Evolutionary conservation across 2,888 invertebrate genomes (phyloP).

Genomic region (Trissolcus japonicus): DNA sequence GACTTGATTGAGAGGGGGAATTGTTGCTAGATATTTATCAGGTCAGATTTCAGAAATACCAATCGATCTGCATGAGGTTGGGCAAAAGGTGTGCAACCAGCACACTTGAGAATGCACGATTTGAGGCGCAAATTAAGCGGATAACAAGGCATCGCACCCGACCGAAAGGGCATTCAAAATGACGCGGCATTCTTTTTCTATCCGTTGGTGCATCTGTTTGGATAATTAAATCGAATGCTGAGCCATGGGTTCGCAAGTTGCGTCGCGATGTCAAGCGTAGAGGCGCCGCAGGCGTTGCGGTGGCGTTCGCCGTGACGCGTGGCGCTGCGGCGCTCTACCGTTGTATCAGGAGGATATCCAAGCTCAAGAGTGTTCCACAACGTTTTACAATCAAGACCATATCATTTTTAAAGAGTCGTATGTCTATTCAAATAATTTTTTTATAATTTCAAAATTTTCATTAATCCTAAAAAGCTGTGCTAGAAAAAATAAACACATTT

Average conservation of each 20-base stretch:
- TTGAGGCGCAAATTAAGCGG: slow-evolving; percentile 7
- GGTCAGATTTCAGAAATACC: neutral
- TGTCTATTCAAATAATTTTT: neutral
- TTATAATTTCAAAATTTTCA: neutral
- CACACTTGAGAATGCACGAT: neutral
- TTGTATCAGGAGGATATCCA: slow-evolving; percentile 65
- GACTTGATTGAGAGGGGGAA: neutral
- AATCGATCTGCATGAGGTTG: neutral
- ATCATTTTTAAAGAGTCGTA: too few species aligned
- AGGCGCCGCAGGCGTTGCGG: slow-evolving; percentile 71
- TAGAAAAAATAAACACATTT: too few species aligned
- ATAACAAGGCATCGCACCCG: slow-evolving; percentile 14
- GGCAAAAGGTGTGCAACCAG: neutral
- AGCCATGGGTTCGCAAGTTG: slow-evolving; percentile 58
- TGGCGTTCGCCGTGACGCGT: slow-evolving; percentile 74
- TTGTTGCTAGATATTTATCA: neutral
- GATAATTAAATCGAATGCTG: slow-evolving; percentile 28
- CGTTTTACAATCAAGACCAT: neutral
- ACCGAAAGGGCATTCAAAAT: slow-evolving; percentile 19
- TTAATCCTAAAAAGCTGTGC: too few species aligned
- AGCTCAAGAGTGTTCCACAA: slow-evolving; percentile 2
- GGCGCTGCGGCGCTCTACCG: slow-evolving; percentile 74
- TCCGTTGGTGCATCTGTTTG: slow-evolving; percentile 17
- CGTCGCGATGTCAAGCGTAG: slow-evolving; percentile 69
- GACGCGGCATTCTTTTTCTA: slow-evolving; percentile 32